A percentile compares a stretch with the other conserved stretches of the same genome.
phyloP scores from a whole-genome alignment of 2,888 invertebrate species.

The Leuctra nigra region DNA sequence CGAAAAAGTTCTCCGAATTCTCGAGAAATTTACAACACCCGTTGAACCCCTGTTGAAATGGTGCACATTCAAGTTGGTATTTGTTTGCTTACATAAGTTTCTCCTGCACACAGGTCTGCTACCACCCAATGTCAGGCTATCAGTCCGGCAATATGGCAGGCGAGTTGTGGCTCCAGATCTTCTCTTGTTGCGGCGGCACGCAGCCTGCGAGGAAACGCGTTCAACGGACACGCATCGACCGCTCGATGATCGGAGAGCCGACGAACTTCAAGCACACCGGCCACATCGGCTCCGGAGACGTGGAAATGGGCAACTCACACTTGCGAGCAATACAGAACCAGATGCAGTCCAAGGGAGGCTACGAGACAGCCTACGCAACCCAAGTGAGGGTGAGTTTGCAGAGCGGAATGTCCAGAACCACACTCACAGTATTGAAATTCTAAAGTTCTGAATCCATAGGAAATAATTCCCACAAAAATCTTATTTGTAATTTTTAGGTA shows the following conservation, averaged over 20 bases:
- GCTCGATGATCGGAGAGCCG: constrained; percentile 93
- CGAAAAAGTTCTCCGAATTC: no score
- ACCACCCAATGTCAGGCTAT: constrained; percentile 22
- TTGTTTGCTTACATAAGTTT: no score
- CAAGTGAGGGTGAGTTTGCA: not conserved
- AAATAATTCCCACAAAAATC: no score
- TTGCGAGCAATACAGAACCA: constrained; percentile 84
- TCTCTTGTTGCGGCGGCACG: constrained; percentile 74
- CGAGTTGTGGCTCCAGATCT: constrained; percentile 88
- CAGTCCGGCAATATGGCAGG: constrained; percentile 49
- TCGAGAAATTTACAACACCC: no score
- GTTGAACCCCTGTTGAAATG: no score
- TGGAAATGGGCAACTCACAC: constrained; percentile 75
- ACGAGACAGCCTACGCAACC: constrained; percentile 60
- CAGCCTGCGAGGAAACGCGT: constrained; percentile 59
- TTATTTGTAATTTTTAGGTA: no score
- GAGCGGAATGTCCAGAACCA: no score
- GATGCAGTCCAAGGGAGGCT: constrained; percentile 95
- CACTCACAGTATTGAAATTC: no score
- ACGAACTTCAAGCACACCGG: constrained; percentile 95
- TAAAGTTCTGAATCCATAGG: no score
- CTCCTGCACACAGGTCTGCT: not conserved
- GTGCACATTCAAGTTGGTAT: no score
- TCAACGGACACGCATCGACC: constrained; percentile 54
- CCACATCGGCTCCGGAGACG: constrained; percentile 84